Percentiles rank a stretch among this genome's conserved stretches.
Evolutionary conservation across 2,797 vertebrate species (phyloP).

Genomic region (Champsocephalus gunnari): DNA sequence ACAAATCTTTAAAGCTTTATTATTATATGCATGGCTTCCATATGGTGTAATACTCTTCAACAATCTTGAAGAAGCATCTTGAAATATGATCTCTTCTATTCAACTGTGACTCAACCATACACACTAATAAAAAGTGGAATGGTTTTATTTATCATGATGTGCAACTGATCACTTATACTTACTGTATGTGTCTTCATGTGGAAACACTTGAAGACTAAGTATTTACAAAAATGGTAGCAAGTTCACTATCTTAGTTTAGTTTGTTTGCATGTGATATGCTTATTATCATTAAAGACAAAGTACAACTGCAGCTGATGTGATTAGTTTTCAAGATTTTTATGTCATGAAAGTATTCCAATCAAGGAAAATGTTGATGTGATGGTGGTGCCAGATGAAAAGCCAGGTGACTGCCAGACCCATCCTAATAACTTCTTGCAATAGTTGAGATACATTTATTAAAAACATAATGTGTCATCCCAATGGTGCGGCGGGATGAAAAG

Average conservation of each 20-base stretch:
- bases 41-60: slow-evolving; percentile 30
- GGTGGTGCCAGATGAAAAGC: background rate
- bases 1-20: slow-evolving; percentile 19
- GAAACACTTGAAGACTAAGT: background rate
- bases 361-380: background rate
- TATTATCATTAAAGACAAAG: no score
- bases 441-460: no score
- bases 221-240: no score
- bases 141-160: slow-evolving; percentile 4
- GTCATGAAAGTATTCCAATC: no score
- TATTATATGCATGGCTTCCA: slow-evolving; percentile 26
- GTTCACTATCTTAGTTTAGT: no score
- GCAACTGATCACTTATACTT: background rate
- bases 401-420: background rate
- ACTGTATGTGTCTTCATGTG: background rate
- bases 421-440: no score
- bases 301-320: no score
- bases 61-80: slow-evolving; percentile 50
- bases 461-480: background rate
- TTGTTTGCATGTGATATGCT: no score
- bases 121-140: background rate
- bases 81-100: slow-evolving; percentile 22
- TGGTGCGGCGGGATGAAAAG: background rate
- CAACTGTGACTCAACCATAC: slow-evolving; percentile 29
- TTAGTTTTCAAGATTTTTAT: no score